Evolutionary conservation across 2,888 invertebrate genomes (phyloP), one percentile per base, ranked within the genome.

Genomic region (Drosophila siamana): DNA sequence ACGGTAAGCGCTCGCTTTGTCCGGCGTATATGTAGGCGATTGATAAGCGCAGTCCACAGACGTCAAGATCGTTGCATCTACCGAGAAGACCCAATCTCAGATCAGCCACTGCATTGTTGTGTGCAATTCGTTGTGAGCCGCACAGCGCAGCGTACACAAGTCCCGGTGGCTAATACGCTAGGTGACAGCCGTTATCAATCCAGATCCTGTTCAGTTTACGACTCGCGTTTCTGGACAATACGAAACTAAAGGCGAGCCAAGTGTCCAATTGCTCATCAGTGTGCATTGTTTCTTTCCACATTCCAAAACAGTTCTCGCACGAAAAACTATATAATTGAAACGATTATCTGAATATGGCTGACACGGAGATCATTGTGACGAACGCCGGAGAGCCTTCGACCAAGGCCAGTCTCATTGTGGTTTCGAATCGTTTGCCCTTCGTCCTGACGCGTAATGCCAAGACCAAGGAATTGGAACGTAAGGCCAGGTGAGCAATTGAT

Each of bases 341-440:
- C 30, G 19, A 46, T 15, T 30, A n/a, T 36, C 36, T 36, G 52
- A 66, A 67, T 71, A 92, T 92, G 92, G 79, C 78, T 63, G 92
- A 91, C 64, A 89, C 91, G 54, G 92, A 92, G 86, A 92, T 92
- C 64, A 86, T 91, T 52, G 88, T 92, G 28, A 91, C 92, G 57
- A 87, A 90, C 55, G 80, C 87, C 48, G 85, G 79, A 24, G 92
- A 92, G 69, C 85, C 90, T 0, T 75, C 86, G 22, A 84, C 89
- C 5, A 94, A 94, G 86, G 95, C 95, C 81, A 96, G 95, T 90
- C 95, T 98, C 94, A 97, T 98, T 89, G 97, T 98, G 80, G 97
- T 98, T 67, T 97, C 98, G 78, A 98, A 98, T 93, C 94, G 98
- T 80, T 93, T 98, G 91, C 98, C 98, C 6, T 98, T 98, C 93